phyloP scores from a whole-genome alignment of 1,140 invertebrate genomes.

The Drosophila murphyi region DNA sequence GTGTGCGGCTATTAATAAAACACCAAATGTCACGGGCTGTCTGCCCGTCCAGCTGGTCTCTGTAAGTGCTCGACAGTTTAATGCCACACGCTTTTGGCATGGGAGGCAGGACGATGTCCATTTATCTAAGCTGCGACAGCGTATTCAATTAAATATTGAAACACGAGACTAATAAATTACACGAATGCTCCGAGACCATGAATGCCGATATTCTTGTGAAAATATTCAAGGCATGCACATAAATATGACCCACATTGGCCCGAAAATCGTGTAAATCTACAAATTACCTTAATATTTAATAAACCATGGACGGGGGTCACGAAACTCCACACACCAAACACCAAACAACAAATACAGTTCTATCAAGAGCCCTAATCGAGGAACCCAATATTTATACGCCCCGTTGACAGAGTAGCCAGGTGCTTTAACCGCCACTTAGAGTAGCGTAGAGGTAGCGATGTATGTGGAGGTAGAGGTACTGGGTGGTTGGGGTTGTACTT shows the following conservation, averaged over 20 bases:
- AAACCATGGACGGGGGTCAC: conserved; percentile 43
- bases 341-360: conserved; percentile 8
- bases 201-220: conserved; percentile 7
- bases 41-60: background rate
- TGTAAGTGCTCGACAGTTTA: conserved; percentile 59
- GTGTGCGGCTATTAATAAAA: conserved; percentile 65
- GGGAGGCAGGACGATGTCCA: conserved; percentile 45
- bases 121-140: conserved; percentile 71
- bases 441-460: no score
- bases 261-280: conserved; percentile 72
- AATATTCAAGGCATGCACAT: conserved; percentile 49
- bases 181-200: conserved; percentile 26
- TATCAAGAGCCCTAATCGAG: conserved; percentile 43
- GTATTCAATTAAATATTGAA: conserved; percentile 80
- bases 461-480: no score
- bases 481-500: no score
- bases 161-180: conserved; percentile 69
- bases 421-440: conserved; percentile 8
- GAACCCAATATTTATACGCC: conserved; percentile 60
- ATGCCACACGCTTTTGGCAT: conserved; percentile 50
- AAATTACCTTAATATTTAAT: conserved; percentile 83
- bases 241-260: conserved; percentile 66
- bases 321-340: conserved; percentile 10
- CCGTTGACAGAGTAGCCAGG: conserved; percentile 59
- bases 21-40: conserved; percentile 33